Conservation (phyloP, 2,888 invertebrate species). For the Torymus texanus region DNA sequence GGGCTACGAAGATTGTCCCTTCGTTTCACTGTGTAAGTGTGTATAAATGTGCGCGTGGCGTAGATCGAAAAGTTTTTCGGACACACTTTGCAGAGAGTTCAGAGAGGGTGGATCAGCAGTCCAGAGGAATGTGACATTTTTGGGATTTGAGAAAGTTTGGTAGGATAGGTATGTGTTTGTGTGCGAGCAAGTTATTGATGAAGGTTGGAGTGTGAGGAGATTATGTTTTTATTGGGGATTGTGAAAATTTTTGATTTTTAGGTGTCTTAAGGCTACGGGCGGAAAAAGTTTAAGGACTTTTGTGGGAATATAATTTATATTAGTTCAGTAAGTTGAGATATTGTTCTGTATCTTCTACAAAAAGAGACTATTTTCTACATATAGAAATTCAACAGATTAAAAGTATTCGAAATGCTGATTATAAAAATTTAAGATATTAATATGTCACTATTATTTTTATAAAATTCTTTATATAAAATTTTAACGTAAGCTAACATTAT, state of each 20-base stretch:
- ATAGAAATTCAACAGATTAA: no score
- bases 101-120: neutral
- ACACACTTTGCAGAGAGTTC: slow-evolving; percentile 10
- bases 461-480: no score
- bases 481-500: no score
- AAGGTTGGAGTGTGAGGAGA: neutral
- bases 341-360: no score
- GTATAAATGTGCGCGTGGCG: slow-evolving; percentile 33
- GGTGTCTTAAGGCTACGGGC: no score
- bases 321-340: no score
- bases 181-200: slow-evolving; percentile 27
- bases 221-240: neutral
- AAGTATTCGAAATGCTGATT: no score
- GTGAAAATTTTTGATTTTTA: no score
- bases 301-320: neutral
- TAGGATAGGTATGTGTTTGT: neutral
- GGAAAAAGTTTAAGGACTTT: slow-evolving; percentile 9
- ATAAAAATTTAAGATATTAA: no score
- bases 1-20: slow-evolving; percentile 37
- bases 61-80: slow-evolving; percentile 40
- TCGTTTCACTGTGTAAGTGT: neutral
- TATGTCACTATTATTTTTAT: no score
- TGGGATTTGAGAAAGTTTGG: neutral
- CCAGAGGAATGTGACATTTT: slow-evolving; percentile 16
- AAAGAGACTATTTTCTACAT: no score